These are phyloP conservation scores for Seira musarum DNA, from an alignment of 2,888 invertebrate species.

Conservation along the genomic window DNA sequence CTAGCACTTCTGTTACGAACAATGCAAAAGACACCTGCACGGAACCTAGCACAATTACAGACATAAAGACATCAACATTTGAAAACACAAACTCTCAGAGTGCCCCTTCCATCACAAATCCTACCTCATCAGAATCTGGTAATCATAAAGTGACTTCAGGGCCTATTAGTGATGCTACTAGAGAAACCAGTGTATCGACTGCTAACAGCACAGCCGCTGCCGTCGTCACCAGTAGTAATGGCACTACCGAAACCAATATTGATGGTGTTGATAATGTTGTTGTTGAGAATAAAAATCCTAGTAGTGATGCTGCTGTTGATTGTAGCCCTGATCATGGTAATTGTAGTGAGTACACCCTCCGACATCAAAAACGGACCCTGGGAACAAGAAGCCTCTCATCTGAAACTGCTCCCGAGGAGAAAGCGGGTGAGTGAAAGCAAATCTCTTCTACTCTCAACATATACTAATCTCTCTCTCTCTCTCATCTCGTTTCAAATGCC, in stretches of 20 bases:
- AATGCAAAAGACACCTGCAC: neutral
- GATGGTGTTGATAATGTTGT: slow-evolving; percentile 59
- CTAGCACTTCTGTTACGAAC: neutral
- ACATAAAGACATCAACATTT: slow-evolving; percentile 3
- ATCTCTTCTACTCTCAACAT: neutral
- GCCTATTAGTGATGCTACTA: slow-evolving; percentile 2
- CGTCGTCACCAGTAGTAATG: slow-evolving; percentile 24
- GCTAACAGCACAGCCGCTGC: slow-evolving; percentile 14
- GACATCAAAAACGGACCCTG: slow-evolving; percentile 69
- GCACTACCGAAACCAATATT: slow-evolving; percentile 22
- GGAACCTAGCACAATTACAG: neutral
- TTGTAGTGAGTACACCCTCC: slow-evolving; percentile 70
- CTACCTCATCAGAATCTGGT: neutral
- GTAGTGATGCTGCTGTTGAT: slow-evolving; percentile 63
- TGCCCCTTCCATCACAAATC: neutral
- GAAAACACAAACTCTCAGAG: neutral
- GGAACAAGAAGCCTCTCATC: slow-evolving; percentile 72
- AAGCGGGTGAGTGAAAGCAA: slow-evolving; percentile 78
- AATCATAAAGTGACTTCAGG: neutral
- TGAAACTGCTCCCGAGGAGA: slow-evolving; percentile 87
- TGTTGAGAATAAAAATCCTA: slow-evolving; percentile 61
- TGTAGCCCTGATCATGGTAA: slow-evolving; percentile 67
- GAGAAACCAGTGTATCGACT: neutral
- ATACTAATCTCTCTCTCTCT: neutral
- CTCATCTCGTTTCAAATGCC: neutral